Base-by-base conservation (phyloP, 1,140 invertebrate species). In the Lepidurus arcticus region DNA sequence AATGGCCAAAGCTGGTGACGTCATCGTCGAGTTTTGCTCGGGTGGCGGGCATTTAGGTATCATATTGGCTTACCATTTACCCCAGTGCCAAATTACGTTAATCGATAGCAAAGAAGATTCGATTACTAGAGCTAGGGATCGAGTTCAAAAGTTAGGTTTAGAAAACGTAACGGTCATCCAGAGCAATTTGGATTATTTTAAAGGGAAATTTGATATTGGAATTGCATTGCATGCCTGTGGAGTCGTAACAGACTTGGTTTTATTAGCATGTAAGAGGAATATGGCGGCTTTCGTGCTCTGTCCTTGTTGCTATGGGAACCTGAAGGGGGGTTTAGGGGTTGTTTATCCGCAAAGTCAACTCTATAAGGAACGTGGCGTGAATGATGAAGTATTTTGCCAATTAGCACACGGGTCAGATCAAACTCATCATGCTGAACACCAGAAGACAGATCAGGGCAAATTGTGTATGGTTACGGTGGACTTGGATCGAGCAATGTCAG, bases 101-200 rank as follows among this genome's bases (percentile, higher is more conserved):
- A 86, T 98, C 74, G 96, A 98, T 84, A 98, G 98, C 83, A 98
- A 98, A 86, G 92, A 96, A 83, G 90, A 92, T 80, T 97, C 95
- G 0, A 82, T 98, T 73, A 83, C 87, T 5, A 87, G 92, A 83
- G 95, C 95, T 0, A 89, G 88, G 81, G 84, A 89, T 53, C 88
- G 94, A 80, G 90, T 95, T 0, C 81, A 87, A 13, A 87, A 89
- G 79, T 86, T 97, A 76, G 85, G 87, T 0, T 83, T 97, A 24
- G 88, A 83, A 13, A 98, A 98, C 87, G 88, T 97, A 3, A 87
- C 84, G 21, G 90, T 95, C 82, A 92, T 92, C 83, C 95, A 98
- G 85, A 92, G 92, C 82, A 95, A 96, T 86, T 88, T 95, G 78
- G 91, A 94, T 83, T 96, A 95, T 84, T 94, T 92, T 82, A 88